phyloP scores from a whole-genome alignment of 2,797 vertebrate genomes.

The Myiotriccus ornatus region DNA sequence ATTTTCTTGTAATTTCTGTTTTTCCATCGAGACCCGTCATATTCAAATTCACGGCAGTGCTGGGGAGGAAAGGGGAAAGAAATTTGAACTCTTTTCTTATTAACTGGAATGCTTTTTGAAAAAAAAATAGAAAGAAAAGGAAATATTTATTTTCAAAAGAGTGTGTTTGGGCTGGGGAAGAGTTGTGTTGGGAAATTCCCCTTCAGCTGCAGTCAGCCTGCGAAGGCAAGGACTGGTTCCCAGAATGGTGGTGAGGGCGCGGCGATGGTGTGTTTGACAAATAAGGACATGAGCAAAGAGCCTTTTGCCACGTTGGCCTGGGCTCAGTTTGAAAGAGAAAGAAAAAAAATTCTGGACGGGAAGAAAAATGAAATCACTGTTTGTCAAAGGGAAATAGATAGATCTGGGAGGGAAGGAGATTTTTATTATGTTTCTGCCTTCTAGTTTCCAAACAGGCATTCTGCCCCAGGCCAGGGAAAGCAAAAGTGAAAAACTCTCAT shows the following conservation, averaged over 20 bases:
- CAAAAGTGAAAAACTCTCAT: not conserved
- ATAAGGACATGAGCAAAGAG: conserved; percentile 71
- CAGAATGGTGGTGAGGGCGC: conserved; percentile 37
- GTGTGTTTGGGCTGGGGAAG: not conserved
- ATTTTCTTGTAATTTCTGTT: conserved; percentile 31
- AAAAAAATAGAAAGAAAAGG: not conserved
- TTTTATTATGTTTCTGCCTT: conserved; percentile 35
- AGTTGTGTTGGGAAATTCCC: conserved; percentile 32
- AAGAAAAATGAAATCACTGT: conserved; percentile 56
- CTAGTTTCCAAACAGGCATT: conserved; percentile 16
- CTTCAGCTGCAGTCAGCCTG: not conserved
- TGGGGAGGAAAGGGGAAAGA: not conserved
- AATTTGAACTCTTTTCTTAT: not conserved
- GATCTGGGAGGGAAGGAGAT: conserved; percentile 15
- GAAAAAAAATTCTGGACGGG: conserved; percentile 24
- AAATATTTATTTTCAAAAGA: not conserved
- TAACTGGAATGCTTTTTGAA: not conserved
- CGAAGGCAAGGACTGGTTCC: conserved; percentile 18
- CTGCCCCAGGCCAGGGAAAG: not conserved
- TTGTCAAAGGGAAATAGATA: conserved; percentile 69
- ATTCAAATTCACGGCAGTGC: not conserved
- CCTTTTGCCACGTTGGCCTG: conserved; percentile 68
- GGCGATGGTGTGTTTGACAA: conserved; percentile 60
- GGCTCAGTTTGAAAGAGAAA: conserved; percentile 56
- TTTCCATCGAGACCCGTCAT: not conserved